Evolutionary conservation across 2,797 vertebrate genomes (phyloP).

Genomic region (Columba guinea): DNA sequence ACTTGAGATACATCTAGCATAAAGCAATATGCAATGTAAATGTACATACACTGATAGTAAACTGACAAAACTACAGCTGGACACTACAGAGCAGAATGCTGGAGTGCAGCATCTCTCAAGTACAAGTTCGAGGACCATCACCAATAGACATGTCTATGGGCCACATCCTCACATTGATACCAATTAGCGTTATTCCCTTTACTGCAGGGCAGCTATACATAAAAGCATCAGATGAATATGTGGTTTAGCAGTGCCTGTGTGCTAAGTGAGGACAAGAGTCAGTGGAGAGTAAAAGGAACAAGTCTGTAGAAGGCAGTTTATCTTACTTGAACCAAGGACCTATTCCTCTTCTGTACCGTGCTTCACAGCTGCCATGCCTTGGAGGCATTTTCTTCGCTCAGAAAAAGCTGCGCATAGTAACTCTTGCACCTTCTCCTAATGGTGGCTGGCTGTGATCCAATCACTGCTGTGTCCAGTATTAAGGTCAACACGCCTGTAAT

Average conservation of each 20-base stretch:
- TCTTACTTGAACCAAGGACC: background rate
- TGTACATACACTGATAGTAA: background rate
- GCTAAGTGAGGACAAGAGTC: background rate
- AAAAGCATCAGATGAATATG: background rate
- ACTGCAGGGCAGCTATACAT: background rate
- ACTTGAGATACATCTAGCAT: background rate
- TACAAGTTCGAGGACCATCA: background rate
- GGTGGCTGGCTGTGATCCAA: conserved; percentile 12
- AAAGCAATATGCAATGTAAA: background rate
- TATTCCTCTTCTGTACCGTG: background rate
- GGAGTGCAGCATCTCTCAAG: background rate
- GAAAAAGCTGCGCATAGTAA: background rate
- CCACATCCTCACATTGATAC: background rate
- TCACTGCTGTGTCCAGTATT: conserved; percentile 5
- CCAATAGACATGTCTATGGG: background rate
- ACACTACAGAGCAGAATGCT: background rate
- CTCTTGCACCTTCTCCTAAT: background rate
- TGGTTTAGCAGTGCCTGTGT: background rate
- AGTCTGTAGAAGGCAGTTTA: background rate
- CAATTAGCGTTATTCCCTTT: background rate
- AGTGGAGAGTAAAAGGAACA: background rate
- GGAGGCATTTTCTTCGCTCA: background rate
- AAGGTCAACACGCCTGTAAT: conserved; percentile 49
- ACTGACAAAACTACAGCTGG: background rate
- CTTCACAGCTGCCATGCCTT: background rate